phyloP scores from a whole-genome alignment of 2,113 vertebrate genomes.

The Neogobius melanostomus region DNA sequence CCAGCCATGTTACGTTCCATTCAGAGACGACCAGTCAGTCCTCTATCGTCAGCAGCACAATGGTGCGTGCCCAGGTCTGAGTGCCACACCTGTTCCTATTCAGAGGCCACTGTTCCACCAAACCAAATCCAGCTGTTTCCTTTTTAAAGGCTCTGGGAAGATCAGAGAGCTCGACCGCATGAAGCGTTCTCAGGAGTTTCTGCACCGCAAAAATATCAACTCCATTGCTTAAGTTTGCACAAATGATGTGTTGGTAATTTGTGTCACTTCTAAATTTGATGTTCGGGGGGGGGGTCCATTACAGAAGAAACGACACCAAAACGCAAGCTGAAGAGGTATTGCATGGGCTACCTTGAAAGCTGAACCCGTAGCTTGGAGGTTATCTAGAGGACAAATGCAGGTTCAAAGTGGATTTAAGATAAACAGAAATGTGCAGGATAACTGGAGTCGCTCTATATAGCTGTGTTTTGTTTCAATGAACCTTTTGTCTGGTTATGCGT shows the following conservation, averaged over 20 bases:
- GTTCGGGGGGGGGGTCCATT: neutral
- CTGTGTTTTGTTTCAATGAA: no score
- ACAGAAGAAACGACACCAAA: no score
- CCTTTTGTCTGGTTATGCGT: no score
- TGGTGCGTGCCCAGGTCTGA: slow-evolving; percentile 24
- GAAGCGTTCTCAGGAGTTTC: neutral
- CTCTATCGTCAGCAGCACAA: slow-evolving; percentile 8
- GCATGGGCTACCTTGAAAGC: no score
- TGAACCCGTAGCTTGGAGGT: no score
- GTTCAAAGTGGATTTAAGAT: no score
- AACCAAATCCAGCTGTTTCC: slow-evolving; percentile 15
- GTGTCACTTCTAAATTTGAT: neutral
- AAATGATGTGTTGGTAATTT: neutral
- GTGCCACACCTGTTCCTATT: slow-evolving; percentile 50
- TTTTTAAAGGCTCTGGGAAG: slow-evolving; percentile 11
- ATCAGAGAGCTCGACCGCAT: slow-evolving; percentile 3
- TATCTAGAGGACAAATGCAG: no score
- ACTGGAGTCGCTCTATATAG: no score
- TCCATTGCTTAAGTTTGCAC: neutral
- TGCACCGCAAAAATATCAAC: neutral
- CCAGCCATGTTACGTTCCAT: neutral
- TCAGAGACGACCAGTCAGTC: neutral
- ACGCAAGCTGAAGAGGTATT: no score
- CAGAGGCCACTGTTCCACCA: slow-evolving; percentile 42
- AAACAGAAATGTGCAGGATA: no score